Base-by-base conservation (phyloP, 2,113 vertebrate genomes). In the Microtus oregoni region DNA sequence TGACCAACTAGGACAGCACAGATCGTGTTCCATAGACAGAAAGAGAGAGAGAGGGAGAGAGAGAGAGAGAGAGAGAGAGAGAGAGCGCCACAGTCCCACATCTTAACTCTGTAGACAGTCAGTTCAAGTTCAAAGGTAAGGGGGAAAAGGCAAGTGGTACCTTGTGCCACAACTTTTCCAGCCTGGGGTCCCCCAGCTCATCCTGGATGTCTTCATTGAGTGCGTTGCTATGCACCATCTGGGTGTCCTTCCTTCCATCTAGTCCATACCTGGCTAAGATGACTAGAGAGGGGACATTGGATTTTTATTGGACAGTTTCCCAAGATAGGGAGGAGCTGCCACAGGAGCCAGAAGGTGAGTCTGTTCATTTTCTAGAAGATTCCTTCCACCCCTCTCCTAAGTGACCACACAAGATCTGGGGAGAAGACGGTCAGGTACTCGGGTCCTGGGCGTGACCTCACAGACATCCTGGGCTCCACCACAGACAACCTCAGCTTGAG, bases 141-240 rank as follows among this genome's bases (percentile, higher is more conserved):
- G 19, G 0, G 10, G n/a, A 13, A 28, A n/a, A 15, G 0, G 1
- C 0, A 28, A 0, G 7, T 10, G 44, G 58, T 93, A 99, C 99
- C 99, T 99, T 99, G 98, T 99, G 99, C 99, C 99, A 99, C 63
- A 99, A 98, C 97, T 99, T 99, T 95, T 99, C 99, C 96, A 99
- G 98, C 94, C 99, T 98, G 67, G 99, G 99, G 96, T 99, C 99
- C 10, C 99, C 99, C 94, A 99, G 98, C 1, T 99, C 99, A 0
- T 99, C 99, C 44, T 98, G 98, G 52, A 97, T 95, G 79, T 95
- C 77, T 8, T 99, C 99, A 94, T 98, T 98, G 90, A 99, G 97
- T 19, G 98, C 98, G 97, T 99, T 99, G 97, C 98, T 99, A 94
- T 99, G 99, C 92, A 98, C 73, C 0, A 98, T 94, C 0, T 98